A percentile compares a stretch with the other conserved stretches of the same genome.
Conservation (phyloP, 2,888 invertebrate genomes). For the Euphydryas editha region DNA sequence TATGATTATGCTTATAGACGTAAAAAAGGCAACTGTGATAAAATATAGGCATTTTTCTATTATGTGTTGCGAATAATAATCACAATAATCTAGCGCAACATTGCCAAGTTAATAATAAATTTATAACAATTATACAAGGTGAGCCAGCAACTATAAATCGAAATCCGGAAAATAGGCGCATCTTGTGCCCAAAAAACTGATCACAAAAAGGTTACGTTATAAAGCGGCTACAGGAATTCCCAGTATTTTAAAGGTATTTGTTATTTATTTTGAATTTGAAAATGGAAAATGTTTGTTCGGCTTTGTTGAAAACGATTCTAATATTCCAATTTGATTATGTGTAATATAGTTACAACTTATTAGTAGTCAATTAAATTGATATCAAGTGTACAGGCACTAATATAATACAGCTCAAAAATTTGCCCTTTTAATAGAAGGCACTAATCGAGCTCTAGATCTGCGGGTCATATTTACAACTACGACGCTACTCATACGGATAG, state of each 20-base stretch:
- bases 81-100: slow-evolving; percentile 11
- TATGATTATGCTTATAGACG: too few relatives aligned
- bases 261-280: too few relatives aligned
- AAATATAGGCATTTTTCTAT: not conserved
- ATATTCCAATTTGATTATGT: too few relatives aligned
- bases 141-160: slow-evolving; percentile 16
- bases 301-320: too few relatives aligned
- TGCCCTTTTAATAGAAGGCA: too few relatives aligned
- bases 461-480: too few relatives aligned
- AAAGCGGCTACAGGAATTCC: slow-evolving; percentile 11
- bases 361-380: too few relatives aligned
- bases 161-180: slow-evolving; percentile 26
- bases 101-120: slow-evolving; percentile 9
- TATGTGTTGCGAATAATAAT: slow-evolving; percentile 1
- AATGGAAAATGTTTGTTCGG: not conserved
- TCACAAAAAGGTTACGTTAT: slow-evolving; percentile 16
- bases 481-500: too few relatives aligned
- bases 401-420: too few relatives aligned
- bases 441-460: too few relatives aligned
- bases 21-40: not conserved
- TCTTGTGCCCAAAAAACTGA: slow-evolving; percentile 18
- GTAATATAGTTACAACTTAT: too few relatives aligned
- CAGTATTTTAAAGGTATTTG: slow-evolving; percentile 9
- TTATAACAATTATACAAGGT: slow-evolving; percentile 8
- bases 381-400: too few relatives aligned